A percentile compares a stretch with the other conserved stretches of the same genome.
Conservation (phyloP, 2,888 invertebrate species). For the Drosophila emarginata region DNA sequence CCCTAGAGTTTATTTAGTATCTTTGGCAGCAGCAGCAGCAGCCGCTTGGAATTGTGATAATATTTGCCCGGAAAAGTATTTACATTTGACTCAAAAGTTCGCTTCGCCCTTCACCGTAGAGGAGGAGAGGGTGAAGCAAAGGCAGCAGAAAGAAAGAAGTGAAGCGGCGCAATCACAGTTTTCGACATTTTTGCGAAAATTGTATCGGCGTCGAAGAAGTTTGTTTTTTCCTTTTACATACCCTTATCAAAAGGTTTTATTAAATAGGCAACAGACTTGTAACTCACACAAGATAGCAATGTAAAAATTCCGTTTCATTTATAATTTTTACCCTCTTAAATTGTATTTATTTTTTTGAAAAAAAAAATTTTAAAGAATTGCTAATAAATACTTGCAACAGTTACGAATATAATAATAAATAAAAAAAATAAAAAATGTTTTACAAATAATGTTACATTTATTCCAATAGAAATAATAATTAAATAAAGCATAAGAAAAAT, state of each 20-base stretch:
- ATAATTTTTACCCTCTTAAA: too few species aligned
- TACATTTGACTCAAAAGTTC: conserved; percentile 75
- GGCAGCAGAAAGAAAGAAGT: conserved; percentile 7
- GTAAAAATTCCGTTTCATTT: too few species aligned
- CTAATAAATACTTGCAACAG: too few species aligned
- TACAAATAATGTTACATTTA: too few species aligned
- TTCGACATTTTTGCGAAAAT: conserved; percentile 72
- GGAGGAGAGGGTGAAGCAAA: conserved; percentile 2
- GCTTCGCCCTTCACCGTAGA: conserved; percentile 4
- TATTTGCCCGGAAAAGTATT: conserved; percentile 79
- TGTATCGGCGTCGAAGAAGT: conserved; percentile 75
- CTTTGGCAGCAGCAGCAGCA: conserved; percentile 42
- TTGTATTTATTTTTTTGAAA: too few species aligned
- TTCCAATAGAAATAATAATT: too few species aligned
- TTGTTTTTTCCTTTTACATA: conserved; percentile 48
- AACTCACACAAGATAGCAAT: too few species aligned
- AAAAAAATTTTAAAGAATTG: too few species aligned
- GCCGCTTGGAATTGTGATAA: conserved; percentile 75
- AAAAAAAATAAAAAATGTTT: too few species aligned
- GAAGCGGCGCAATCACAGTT: conserved; percentile 68
- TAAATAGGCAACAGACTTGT: neutral
- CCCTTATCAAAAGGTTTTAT: neutral
- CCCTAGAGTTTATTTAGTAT: conserved; percentile 63
- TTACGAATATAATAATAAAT: too few species aligned
- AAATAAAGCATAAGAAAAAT: too few species aligned